These are phyloP conservation scores for Leucozona laternaria DNA, from an alignment of 2,888 invertebrate genomes.

Conservation along the genomic window DNA sequence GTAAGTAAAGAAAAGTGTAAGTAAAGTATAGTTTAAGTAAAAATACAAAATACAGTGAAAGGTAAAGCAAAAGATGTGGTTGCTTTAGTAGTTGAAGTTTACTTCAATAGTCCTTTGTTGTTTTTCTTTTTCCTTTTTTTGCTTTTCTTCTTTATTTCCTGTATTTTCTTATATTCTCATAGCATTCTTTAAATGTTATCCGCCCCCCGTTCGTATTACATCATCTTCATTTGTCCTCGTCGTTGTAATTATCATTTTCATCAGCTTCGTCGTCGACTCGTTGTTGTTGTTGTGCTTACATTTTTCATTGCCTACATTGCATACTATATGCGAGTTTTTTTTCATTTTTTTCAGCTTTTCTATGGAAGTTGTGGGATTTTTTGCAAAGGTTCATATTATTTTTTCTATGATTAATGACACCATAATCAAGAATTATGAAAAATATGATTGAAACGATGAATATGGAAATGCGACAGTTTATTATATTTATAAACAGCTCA, in stretches of 20 bases:
- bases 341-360: conserved; percentile 20
- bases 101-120: conserved; percentile 66
- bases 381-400: conserved; percentile 12
- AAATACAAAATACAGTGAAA: not conserved
- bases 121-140: not conserved
- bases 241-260: conserved; percentile 31
- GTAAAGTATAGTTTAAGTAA: not conserved
- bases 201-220: not conserved
- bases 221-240: conserved; percentile 32
- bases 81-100: conserved; percentile 62
- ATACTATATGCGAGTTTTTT: conserved; percentile 20
- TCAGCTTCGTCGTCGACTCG: not conserved
- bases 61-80: conserved; percentile 52
- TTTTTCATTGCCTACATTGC: conserved; percentile 45
- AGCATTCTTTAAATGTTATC: conserved; percentile 32
- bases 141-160: conserved; percentile 64
- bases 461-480: conserved; percentile 72
- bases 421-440: conserved; percentile 69
- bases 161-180: conserved; percentile 45
- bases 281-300: conserved; percentile 49
- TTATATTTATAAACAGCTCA: conserved; percentile 65
- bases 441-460: conserved; percentile 66
- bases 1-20: not conserved
- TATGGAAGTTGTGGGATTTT: conserved; percentile 6
- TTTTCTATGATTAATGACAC: conserved; percentile 67